A percentile compares a stretch with the other conserved stretches of the same genome.
Conservation (phyloP, 2,888 invertebrate genomes). For the Mythimna albipuncta region DNA sequence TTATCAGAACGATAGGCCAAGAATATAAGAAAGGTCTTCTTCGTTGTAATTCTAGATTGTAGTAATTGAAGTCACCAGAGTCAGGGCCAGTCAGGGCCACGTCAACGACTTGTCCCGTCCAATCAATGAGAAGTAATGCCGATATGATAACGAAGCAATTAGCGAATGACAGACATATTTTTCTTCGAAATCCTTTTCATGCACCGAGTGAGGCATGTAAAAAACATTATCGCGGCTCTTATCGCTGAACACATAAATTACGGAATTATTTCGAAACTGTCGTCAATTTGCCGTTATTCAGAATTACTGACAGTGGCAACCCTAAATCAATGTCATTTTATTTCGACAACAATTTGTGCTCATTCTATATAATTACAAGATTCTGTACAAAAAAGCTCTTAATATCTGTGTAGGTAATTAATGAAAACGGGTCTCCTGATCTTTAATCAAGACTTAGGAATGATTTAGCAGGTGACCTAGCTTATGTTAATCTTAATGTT, state of each 20-base stretch:
- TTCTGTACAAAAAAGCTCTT: not conserved
- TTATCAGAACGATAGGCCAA: not conserved
- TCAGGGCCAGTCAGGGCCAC: slow-evolving; percentile 12
- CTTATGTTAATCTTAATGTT: slow-evolving; percentile 9
- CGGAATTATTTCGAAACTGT: slow-evolving; percentile 34
- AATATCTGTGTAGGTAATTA: not conserved
- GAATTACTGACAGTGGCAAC: slow-evolving; percentile 26
- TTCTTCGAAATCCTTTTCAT: slow-evolving; percentile 44
- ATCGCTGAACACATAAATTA: slow-evolving; percentile 48
- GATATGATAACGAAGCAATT: slow-evolving; percentile 53
- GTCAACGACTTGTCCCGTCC: slow-evolving; percentile 17
- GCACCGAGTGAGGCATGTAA: slow-evolving; percentile 23
- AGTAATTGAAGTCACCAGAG: slow-evolving; percentile 20
- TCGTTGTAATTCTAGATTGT: slow-evolving; percentile 14
- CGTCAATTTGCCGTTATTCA: slow-evolving; percentile 23
- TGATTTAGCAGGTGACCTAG: slow-evolving; percentile 8
- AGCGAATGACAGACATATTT: slow-evolving; percentile 43
- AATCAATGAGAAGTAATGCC: slow-evolving; percentile 33
- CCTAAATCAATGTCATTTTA: slow-evolving; percentile 29
- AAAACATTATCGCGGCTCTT: slow-evolving; percentile 43
- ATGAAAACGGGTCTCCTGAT: not conserved
- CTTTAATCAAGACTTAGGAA: slow-evolving; percentile 10
- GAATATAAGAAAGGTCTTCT: slow-evolving; percentile 4
- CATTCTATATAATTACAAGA: not conserved
- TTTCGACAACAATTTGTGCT: not conserved